Conservation (phyloP, 2,113 vertebrate species). For the Noctilio leporinus region DNA sequence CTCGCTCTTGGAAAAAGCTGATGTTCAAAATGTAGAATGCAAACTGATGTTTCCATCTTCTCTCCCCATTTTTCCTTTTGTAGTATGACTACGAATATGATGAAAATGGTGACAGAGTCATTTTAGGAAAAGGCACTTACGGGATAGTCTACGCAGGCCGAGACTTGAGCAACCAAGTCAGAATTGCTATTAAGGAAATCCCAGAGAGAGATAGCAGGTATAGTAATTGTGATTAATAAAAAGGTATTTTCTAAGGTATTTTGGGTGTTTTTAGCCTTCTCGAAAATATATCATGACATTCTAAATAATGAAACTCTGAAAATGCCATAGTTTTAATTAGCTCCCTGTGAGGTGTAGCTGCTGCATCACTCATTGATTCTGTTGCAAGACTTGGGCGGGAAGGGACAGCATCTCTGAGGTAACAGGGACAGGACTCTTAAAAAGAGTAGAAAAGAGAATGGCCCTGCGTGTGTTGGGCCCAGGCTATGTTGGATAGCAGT, state of each 20-base stretch:
- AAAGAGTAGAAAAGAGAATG: background rate
- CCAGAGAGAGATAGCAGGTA: conserved; percentile 98
- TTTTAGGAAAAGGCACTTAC: conserved; percentile 96
- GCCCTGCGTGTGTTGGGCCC: background rate
- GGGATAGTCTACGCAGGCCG: conserved; percentile 96
- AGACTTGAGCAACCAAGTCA: conserved; percentile 98
- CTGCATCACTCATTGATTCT: background rate
- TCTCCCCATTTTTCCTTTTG: conserved; percentile 40
- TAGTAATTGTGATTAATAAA: conserved; percentile 33
- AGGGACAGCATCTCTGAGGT: background rate
- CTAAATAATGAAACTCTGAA: background rate
- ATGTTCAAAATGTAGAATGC: conserved; percentile 8
- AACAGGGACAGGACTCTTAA: background rate
- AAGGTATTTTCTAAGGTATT: background rate
- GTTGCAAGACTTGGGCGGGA: background rate
- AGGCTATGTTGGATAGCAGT: background rate
- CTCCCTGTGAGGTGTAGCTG: background rate
- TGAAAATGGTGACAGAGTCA: conserved; percentile 91
- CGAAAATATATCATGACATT: background rate
- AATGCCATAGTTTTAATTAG: background rate
- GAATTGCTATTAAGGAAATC: conserved; percentile 98
- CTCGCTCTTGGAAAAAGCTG: background rate
- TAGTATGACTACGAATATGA: conserved; percentile 99
- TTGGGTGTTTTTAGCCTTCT: background rate
- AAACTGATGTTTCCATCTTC: background rate